Conservation (phyloP, 2,888 invertebrate species). For the Endotricha flammealis region DNA sequence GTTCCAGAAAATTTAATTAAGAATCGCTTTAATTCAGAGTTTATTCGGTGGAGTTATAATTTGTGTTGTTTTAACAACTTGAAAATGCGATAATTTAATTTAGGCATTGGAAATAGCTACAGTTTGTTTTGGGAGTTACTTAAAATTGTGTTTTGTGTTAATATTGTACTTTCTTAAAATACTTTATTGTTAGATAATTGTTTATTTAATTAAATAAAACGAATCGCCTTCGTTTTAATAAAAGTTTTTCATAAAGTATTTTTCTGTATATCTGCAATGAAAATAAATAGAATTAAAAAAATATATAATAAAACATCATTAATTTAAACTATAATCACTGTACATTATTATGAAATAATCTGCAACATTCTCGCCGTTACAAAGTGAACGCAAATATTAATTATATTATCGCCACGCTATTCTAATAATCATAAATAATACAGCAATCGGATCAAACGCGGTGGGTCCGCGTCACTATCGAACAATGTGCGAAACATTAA, state of each 20-base stretch:
- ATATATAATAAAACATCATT: background rate
- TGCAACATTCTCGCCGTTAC: slow-evolving; percentile 49
- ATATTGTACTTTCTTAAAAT: too few relatives aligned
- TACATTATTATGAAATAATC: slow-evolving; percentile 26
- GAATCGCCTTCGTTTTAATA: too few relatives aligned
- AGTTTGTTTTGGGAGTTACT: background rate
- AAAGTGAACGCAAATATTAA: slow-evolving; percentile 72
- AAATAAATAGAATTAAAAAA: too few relatives aligned
- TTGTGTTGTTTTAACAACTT: slow-evolving; percentile 4
- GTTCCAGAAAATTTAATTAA: slow-evolving; percentile 14
- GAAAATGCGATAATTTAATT: background rate
- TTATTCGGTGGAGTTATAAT: slow-evolving; percentile 1
- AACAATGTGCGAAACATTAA: slow-evolving; percentile 79
- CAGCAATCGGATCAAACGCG: slow-evolving; percentile 73
- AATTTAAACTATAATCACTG: slow-evolving; percentile 8
- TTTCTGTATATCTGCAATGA: too few relatives aligned
- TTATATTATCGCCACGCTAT: slow-evolving; percentile 69
- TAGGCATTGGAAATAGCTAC: background rate
- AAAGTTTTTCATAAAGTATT: too few relatives aligned
- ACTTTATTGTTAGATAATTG: background rate
- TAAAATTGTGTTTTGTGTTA: background rate
- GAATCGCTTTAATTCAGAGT: slow-evolving; percentile 1
- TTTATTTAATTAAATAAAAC: background rate
- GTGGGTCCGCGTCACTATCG: slow-evolving; percentile 52
- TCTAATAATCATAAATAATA: slow-evolving; percentile 76